phyloP scores from a whole-genome alignment of 2,888 invertebrate genomes.

The Ophioninae sp. region DNA sequence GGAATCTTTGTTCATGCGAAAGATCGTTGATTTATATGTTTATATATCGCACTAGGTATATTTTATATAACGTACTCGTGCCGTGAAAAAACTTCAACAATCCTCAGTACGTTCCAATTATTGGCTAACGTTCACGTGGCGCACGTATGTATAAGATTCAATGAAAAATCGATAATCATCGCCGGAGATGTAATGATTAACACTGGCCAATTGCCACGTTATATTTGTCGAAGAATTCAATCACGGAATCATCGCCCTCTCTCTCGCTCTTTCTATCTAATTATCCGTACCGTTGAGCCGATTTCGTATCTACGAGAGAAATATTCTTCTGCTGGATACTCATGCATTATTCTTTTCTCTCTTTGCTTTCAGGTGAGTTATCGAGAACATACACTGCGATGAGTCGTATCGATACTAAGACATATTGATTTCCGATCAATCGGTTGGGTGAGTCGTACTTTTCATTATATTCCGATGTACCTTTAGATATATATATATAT shows the following conservation, averaged over 20 bases:
- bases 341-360: conserved; percentile 59
- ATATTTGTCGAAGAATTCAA: conserved; percentile 50
- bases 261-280: conserved; percentile 28
- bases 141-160: conserved; percentile 38
- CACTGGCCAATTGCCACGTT: conserved; percentile 36
- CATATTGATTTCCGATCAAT: conserved; percentile 52
- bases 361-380: conserved; percentile 69
- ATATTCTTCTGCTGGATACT: conserved; percentile 60
- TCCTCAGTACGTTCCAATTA: conserved; percentile 38
- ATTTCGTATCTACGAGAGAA: conserved; percentile 50
- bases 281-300: conserved; percentile 17
- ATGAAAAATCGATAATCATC: conserved; percentile 50
- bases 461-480: conserved; percentile 29
- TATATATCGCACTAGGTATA: too few species aligned
- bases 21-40: neutral
- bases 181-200: conserved; percentile 47
- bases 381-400: neutral
- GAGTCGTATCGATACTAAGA: conserved; percentile 31
- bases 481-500: conserved; percentile 2
- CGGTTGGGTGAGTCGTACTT: conserved; percentile 50
- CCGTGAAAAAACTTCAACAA: neutral
- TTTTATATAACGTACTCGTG: conserved; percentile 8
- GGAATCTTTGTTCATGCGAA: neutral
- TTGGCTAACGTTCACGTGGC: conserved; percentile 23
- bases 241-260: conserved; percentile 5